Conservation (phyloP, 2,113 vertebrate genomes). For the Callaeas wilsoni region DNA sequence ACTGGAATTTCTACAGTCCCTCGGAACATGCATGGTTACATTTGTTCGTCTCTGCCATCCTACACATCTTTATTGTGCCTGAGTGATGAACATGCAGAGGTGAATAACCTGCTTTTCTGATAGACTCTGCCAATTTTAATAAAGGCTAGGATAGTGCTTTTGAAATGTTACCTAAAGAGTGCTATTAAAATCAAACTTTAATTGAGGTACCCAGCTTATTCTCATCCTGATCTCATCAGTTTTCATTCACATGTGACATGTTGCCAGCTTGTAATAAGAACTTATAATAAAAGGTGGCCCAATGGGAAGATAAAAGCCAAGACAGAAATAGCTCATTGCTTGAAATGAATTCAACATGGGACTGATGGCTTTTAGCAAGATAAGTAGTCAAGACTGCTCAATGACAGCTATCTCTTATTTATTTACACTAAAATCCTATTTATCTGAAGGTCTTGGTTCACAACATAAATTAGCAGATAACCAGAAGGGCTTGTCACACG, state of each 20-base stretch:
- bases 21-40: not conserved
- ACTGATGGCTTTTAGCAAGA: not conserved
- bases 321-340: slow-evolving; percentile 3
- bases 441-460: not conserved
- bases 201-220: not conserved
- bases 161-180: not conserved
- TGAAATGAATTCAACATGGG: not conserved
- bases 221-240: slow-evolving; percentile 12
- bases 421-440: slow-evolving; percentile 11
- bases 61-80: not conserved
- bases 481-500: not conserved
- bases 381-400: not conserved
- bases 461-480: not conserved
- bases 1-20: not conserved
- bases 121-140: not conserved
- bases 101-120: not conserved
- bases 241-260: not conserved
- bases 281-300: slow-evolving; percentile 20
- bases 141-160: not conserved
- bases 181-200: slow-evolving; percentile 3
- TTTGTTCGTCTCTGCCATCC: not conserved
- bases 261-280: slow-evolving; percentile 34
- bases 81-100: not conserved
- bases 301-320: slow-evolving; percentile 27
- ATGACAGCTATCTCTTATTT: not conserved